Evolutionary conservation across 1,140 invertebrate genomes (phyloP).

Genomic region (Mya arenaria): DNA sequence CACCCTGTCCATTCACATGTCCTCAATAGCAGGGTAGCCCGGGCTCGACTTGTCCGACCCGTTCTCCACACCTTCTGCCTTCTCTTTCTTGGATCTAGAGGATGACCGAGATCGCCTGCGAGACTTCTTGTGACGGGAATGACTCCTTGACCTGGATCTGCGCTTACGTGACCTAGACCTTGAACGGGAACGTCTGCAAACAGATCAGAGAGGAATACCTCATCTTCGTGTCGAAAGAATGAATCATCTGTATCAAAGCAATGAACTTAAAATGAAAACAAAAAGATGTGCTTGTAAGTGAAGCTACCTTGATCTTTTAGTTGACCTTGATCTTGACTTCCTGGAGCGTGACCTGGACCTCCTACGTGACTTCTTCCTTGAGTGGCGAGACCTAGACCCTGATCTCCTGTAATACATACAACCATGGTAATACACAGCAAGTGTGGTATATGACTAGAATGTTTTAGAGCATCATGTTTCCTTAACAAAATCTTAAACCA

Average conservation of each 20-base stretch:
- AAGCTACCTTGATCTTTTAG: constrained; percentile 44
- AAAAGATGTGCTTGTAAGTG: background rate
- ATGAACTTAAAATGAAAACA: too few relatives aligned
- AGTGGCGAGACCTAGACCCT: constrained; percentile 68
- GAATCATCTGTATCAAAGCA: too few relatives aligned
- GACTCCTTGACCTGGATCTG: constrained; percentile 55
- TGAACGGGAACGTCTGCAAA: constrained; percentile 57
- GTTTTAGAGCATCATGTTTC: background rate
- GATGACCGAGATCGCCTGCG: constrained; percentile 35
- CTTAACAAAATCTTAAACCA: background rate
- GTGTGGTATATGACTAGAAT: background rate
- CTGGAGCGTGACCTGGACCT: constrained; percentile 47
- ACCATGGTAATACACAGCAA: background rate
- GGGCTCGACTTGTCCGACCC: constrained; percentile 22
- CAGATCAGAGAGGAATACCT: constrained; percentile 8
- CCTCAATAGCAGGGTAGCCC: constrained; percentile 32
- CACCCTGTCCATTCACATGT: background rate
- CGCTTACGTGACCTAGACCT: constrained; percentile 56
- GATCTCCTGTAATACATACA: constrained; percentile 62
- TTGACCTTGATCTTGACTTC: constrained; percentile 50
- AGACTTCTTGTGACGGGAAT: constrained; percentile 47
- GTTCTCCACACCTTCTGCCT: constrained; percentile 37
- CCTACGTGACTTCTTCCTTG: constrained; percentile 60
- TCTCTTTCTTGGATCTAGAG: constrained; percentile 43
- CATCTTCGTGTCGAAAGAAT: background rate